phyloP scores from a whole-genome alignment of 2,113 vertebrate genomes.

The Tetrao urogallus region DNA sequence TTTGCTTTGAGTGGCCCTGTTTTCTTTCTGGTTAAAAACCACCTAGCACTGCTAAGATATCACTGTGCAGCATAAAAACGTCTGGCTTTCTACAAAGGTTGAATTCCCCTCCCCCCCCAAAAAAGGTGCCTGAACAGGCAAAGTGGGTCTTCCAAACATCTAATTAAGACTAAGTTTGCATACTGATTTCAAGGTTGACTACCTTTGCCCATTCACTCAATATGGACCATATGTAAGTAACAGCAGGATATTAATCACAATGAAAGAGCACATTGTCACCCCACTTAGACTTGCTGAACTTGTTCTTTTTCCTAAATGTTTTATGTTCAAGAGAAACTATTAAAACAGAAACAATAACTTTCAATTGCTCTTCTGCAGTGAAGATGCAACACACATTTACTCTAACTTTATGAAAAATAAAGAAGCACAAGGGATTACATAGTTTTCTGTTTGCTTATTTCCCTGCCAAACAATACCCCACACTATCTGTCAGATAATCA shows the following conservation, averaged over 20 bases:
- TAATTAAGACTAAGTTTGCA: slow-evolving; percentile 43
- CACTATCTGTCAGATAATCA: neutral
- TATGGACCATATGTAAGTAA: slow-evolving; percentile 16
- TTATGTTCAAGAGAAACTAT: neutral
- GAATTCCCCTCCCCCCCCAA: neutral
- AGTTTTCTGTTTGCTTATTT: neutral
- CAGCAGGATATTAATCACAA: slow-evolving; percentile 9
- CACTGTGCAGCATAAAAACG: neutral
- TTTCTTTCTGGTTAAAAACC: neutral
- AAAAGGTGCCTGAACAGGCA: neutral
- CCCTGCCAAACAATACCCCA: neutral
- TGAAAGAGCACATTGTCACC: neutral
- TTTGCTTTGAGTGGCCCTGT: neutral
- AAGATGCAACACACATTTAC: neutral
- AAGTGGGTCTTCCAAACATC: neutral
- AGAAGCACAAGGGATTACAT: neutral
- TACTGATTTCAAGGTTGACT: slow-evolving; percentile 54
- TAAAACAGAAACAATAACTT: neutral
- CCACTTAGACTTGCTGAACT: neutral
- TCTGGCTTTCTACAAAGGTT: neutral
- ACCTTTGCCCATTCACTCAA: neutral
- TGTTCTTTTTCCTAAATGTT: neutral
- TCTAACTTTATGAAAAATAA: neutral
- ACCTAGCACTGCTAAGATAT: neutral
- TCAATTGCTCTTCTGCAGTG: neutral